Conservation (phyloP, 2,888 invertebrate species). For the Leptopilina syphax region DNA sequence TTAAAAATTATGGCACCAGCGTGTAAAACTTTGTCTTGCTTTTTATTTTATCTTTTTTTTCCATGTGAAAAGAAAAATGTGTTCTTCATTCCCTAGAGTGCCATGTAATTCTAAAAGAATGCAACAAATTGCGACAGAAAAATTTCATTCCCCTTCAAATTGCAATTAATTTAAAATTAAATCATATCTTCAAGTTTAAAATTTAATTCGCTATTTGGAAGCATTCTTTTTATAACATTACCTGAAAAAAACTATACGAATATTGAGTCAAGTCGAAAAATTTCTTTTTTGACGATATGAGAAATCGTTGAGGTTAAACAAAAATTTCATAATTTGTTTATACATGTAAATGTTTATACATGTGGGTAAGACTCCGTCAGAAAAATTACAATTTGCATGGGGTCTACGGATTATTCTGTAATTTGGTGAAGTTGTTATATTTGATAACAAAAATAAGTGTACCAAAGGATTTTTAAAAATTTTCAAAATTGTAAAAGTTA, state of each 20-base stretch:
- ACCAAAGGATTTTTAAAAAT: too few species aligned
- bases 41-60: neutral
- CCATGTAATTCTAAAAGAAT: constrained; percentile 25
- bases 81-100: constrained; percentile 15
- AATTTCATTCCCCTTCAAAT: neutral
- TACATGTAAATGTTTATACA: too few species aligned
- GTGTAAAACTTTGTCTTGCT: constrained; percentile 6
- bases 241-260: neutral
- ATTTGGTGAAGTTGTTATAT: too few species aligned
- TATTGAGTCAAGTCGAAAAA: constrained; percentile 8
- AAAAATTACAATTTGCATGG: too few species aligned
- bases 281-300: constrained; percentile 32
- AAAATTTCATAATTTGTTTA: constrained; percentile 56
- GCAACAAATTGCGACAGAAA: constrained; percentile 22
- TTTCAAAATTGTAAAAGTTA: too few species aligned
- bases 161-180: neutral
- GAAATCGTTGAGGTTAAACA: constrained; percentile 20
- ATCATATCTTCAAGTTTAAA: neutral
- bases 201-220: constrained; percentile 15
- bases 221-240: constrained; percentile 17
- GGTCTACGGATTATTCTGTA: too few species aligned
- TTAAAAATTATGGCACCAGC: constrained; percentile 21
- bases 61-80: neutral
- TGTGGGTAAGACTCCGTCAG: too few species aligned
- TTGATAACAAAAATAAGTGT: too few species aligned